Conservation (phyloP, 2,888 invertebrate species). For the Hyppa rectilinea region DNA sequence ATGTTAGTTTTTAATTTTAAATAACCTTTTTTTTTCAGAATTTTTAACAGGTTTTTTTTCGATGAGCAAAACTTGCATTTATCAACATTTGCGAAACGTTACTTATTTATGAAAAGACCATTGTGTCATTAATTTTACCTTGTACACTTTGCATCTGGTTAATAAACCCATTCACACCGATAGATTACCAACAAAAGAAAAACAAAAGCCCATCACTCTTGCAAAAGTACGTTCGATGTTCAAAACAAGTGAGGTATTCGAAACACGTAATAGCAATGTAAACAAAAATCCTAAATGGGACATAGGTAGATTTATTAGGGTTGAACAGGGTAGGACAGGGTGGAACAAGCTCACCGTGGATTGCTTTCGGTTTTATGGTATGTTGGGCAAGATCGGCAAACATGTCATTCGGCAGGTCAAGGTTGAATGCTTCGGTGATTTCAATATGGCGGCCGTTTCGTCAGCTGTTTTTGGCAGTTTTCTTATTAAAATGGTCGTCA, state of each 20-base stretch:
- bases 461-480: conserved; percentile 21
- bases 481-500: background rate
- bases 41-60: background rate
- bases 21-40: background rate
- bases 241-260: conserved; percentile 47
- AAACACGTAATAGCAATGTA: conserved; percentile 65
- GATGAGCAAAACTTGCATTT: background rate
- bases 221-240: conserved; percentile 33
- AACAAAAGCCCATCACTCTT: conserved; percentile 23
- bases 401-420: conserved; percentile 58
- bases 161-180: conserved; percentile 25
- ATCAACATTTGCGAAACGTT: background rate
- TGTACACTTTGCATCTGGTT: background rate
- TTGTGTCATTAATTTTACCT: background rate
- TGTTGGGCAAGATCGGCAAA: conserved; percentile 60
- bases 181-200: background rate
- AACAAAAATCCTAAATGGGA: conserved; percentile 66
- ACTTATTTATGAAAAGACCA: background rate
- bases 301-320: conserved; percentile 69
- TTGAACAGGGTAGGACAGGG: conserved; percentile 58
- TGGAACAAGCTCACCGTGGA: conserved; percentile 55
- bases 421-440: conserved; percentile 56
- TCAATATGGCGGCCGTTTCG: conserved; percentile 50
- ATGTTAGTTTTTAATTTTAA: background rate
- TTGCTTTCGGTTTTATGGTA: conserved; percentile 64